Evolutionary conservation across 1,140 invertebrate genomes (phyloP), one percentile per base, ranked within the genome.

Genomic region (Rhizoglyphus robini): DNA sequence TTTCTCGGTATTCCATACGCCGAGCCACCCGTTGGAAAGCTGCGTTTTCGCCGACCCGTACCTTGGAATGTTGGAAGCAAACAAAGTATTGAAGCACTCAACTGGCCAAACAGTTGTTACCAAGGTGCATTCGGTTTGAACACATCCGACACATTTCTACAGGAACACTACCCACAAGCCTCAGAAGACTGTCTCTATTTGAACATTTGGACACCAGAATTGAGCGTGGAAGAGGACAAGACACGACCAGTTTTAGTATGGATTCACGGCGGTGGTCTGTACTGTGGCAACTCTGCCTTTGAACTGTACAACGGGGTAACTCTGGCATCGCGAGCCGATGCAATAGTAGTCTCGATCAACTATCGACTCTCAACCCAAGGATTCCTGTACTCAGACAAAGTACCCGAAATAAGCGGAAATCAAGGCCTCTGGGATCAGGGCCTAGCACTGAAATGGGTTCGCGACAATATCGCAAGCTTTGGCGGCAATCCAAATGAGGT

Each of bases 151-250:
- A 83, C 96, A 36, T 96, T 92, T 92, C 86, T 97, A 67, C 96
- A 90, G 94, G n/a, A n/a, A n/a, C n/a, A n/a, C n/a, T n/a, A n/a
- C n/a, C n/a, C n/a, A n/a, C n/a, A n/a, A n/a, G n/a, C n/a, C n/a
- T n/a, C n/a, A n/a, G n/a, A n/a, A n/a, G n/a, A n/a, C n/a, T n/a
- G n/a, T n/a, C n/a, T n/a, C n/a, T n/a, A n/a, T n/a, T n/a, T n/a
- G n/a, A n/a, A n/a, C n/a, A n/a, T n/a, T n/a, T n/a, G n/a, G n/a
- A 94, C 34, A 91, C 92, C 1, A 97, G 96, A 77, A 93, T 91
- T 75, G 91, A 87, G 34, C 91, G 94, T 91, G 25, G 27, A 18
- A 29, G 62, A 15, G n/a, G 23, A 18, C 78, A 97, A 68, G 91
- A 96, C 74, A n/a, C n/a, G n/a, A n/a, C n/a, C n/a, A n/a, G n/a